Base-by-base conservation (phyloP, 2,888 invertebrate genomes). In the Drosophila algonquin region DNA sequence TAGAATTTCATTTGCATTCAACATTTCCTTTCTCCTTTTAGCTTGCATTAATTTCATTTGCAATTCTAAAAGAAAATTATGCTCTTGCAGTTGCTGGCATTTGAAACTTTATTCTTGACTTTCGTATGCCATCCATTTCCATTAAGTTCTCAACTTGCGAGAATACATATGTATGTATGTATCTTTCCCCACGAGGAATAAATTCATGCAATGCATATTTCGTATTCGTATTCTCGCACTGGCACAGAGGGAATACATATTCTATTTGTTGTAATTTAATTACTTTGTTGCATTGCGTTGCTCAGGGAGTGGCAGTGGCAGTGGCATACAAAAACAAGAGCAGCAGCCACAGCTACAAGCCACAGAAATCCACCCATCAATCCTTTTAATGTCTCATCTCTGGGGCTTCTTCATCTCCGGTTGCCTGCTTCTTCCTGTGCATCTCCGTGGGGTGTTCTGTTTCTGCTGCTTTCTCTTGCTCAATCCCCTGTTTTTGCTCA, bases 251-350 rank as follows among this genome's bases (percentile, higher is more conserved):
- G 40, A 40, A 40, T 40, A 40, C 40, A 40, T 40, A 40, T 40
- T 54, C 54, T 50, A 50, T 67, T 63, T 67, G 50, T 40, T 58
- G 47, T 40, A 58, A 68, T 70, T 70, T 70, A 70, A 72, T 63
- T 63, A 71, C 56, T 72, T 54, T 70, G 70, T 54, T 70, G 70
- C 55, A 72, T 56, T 72, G 21, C 47, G 32, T 21, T 21, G 50
- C 71, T 16, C 44, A 18, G 47, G 47, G 61, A 67, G 55, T 55
- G 63, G 69, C 24, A 24, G 35, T 50, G 24, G 45, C 46, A 56
- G 35, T 50, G 24, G 45, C 46, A 56, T 35, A 35, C 35, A 35
- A 35, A 35, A 35, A 35, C 5, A 35, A 14, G 35, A 14, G 45
- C 50, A 30, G 21, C 48, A 46, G 52, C n/a, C 40, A 50, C 35